Conservation (phyloP, 2,113 vertebrate genomes). For the Thamnophis sirtalis region DNA sequence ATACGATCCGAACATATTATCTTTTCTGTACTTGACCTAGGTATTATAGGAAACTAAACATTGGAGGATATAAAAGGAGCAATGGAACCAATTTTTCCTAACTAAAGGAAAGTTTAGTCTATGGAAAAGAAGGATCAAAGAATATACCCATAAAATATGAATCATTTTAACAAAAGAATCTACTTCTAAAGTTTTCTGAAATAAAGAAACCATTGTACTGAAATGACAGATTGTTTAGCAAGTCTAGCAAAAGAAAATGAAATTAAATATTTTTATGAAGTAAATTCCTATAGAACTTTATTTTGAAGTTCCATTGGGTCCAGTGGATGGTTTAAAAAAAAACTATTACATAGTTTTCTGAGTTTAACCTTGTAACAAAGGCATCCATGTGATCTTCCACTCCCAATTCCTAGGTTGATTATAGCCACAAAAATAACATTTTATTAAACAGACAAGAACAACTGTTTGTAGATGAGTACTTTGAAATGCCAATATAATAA, state of each 20-base stretch:
- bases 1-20: background rate
- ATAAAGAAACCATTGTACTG: background rate
- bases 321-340: background rate
- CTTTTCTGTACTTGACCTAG: background rate
- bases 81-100: background rate
- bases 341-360: background rate
- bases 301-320: background rate
- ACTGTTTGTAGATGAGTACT: background rate
- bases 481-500: slow-evolving; percentile 15
- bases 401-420: background rate
- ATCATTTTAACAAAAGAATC: background rate
- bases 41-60: background rate
- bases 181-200: background rate
- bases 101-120: background rate
- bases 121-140: background rate
- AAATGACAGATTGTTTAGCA: background rate
- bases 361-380: background rate
- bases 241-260: background rate
- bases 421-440: background rate
- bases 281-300: background rate
- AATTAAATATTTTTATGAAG: background rate
- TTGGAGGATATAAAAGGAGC: background rate
- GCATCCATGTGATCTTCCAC: background rate
- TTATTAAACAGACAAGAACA: background rate
- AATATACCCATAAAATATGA: background rate